Percentiles rank a stretch among this genome's conserved stretches.
phyloP scores from a whole-genome alignment of 64 coral and sea anemone species.

The Pachyseris speciosa region DNA sequence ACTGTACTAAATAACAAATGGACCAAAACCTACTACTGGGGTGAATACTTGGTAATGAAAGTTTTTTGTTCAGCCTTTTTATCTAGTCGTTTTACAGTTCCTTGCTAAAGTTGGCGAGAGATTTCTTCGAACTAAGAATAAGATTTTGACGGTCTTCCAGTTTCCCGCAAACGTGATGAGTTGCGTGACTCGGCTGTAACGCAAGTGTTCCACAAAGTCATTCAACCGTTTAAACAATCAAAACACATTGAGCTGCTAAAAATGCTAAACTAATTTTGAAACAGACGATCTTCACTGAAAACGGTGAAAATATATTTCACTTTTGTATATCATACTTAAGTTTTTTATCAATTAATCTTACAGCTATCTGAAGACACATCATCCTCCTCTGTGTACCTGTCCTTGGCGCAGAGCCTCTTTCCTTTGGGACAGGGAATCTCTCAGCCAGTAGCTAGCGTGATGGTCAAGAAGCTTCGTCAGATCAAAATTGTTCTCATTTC shows the following conservation, averaged over 20 bases:
- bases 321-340: background rate
- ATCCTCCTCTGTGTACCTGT: constrained; percentile 32
- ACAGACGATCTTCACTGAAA: background rate
- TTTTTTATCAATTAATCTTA: background rate
- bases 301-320: background rate
- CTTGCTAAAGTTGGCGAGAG: background rate
- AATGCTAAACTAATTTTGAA: background rate
- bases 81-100: too few relatives aligned
- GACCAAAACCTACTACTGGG: too few relatives aligned
- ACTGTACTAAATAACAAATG: too few relatives aligned
- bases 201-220: background rate
- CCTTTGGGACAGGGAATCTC: constrained; percentile 73
- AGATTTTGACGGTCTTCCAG: background rate
- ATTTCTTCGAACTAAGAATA: background rate
- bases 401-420: constrained; percentile 79
- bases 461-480: constrained; percentile 68
- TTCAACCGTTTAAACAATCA: background rate
- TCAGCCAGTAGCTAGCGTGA: constrained; percentile 66
- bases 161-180: background rate
- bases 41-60: background rate
- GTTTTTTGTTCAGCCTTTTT: background rate
- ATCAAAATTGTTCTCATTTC: constrained; percentile 69
- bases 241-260: background rate
- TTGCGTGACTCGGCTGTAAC: background rate
- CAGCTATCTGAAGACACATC: constrained; percentile 1